phyloP scores from a whole-genome alignment of 2,797 vertebrate genomes.

The Acrossocheilus fasciatus region DNA sequence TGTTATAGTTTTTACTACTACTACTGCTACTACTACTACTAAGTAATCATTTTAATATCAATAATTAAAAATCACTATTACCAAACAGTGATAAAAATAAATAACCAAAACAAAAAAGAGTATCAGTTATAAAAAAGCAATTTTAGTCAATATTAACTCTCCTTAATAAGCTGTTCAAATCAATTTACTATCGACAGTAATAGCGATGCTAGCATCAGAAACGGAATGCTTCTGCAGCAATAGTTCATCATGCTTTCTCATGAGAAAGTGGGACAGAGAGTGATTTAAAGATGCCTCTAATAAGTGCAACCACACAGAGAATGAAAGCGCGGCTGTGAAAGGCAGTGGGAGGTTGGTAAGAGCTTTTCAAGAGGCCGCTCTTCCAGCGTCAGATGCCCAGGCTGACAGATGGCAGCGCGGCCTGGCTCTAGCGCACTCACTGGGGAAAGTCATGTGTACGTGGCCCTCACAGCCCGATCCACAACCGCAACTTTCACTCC shows the following conservation, averaged over 20 bases:
- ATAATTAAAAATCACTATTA: not conserved
- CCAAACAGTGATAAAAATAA: not conserved
- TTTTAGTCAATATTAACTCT: not conserved
- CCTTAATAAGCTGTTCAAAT: not conserved
- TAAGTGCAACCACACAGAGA: not conserved
- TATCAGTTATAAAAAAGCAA: not conserved
- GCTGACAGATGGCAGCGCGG: constrained; percentile 27
- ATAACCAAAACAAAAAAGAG: not conserved
- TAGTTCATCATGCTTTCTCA: not conserved
- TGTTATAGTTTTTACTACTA: not conserved
- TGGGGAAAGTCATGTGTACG: constrained; percentile 16
- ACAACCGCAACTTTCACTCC: not conserved
- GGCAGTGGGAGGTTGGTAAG: constrained; percentile 8
- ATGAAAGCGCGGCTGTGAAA: not conserved
- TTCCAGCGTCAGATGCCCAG: constrained; percentile 10
- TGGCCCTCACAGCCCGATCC: not conserved
- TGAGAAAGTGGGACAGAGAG: not conserved
- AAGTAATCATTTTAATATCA: not conserved
- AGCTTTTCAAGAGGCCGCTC: not conserved
- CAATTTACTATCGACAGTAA: not conserved
- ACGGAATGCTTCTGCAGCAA: too few species aligned
- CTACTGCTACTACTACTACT: not conserved
- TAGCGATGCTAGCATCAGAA: not conserved
- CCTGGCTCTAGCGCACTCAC: not conserved
- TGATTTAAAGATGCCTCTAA: not conserved